Percentiles rank a stretch among this genome's conserved stretches.
These are phyloP conservation scores for Gyps fulvus DNA, from an alignment of 2,113 vertebrate genomes.

Conservation along the genomic window DNA sequence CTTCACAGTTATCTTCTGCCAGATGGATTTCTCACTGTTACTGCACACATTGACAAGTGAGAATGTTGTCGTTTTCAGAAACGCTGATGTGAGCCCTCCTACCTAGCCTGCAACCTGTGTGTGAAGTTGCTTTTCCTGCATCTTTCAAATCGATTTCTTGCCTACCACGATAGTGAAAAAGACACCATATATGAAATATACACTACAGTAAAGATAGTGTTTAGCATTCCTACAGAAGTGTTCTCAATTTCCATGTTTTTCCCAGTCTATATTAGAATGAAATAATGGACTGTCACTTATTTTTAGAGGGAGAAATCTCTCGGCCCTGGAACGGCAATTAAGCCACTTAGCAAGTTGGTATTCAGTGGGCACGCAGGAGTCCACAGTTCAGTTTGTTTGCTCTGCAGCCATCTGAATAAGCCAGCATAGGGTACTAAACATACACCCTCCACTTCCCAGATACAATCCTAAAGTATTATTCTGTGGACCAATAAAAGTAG, in stretches of 20 bases:
- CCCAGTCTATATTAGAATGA: not conserved
- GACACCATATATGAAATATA: not conserved
- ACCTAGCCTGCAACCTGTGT: not conserved
- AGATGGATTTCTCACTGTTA: constrained; percentile 43
- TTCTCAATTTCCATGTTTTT: not conserved
- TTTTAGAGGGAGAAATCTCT: not conserved
- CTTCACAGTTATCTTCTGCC: not conserved
- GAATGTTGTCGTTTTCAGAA: constrained; percentile 13
- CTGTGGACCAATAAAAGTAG: not conserved
- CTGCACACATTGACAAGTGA: constrained; percentile 21
- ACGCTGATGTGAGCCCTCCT: not conserved
- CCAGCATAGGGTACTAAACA: not conserved
- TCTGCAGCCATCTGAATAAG: not conserved
- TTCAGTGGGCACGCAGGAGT: not conserved
- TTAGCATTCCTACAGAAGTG: not conserved
- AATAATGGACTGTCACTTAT: not conserved
- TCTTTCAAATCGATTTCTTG: not conserved
- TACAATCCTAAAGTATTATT: not conserved
- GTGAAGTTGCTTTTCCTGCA: not conserved
- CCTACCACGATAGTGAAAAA: not conserved
- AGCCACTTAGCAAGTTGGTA: not conserved
- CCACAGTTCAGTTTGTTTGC: not conserved
- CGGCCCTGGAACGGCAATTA: not conserved
- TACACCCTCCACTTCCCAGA: not conserved
- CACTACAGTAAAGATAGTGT: not conserved